phyloP scores from a whole-genome alignment of 1,140 invertebrate species.

The Heliconius nattereri region DNA sequence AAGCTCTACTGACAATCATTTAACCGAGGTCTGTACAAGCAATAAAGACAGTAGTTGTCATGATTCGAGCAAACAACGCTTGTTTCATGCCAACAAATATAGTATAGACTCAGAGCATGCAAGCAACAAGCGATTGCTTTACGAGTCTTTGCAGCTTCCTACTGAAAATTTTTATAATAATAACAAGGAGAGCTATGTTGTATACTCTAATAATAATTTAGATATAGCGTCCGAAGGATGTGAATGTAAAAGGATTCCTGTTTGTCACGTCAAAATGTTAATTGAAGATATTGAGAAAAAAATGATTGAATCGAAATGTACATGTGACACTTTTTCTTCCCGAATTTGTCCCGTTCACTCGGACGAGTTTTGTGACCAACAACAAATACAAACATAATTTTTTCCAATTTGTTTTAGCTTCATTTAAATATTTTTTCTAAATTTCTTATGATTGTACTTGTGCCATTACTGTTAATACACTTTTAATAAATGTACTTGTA shows the following conservation, averaged over 20 bases:
- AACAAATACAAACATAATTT: not conserved
- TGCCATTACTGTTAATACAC: no score
- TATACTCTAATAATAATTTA: conserved; percentile 18
- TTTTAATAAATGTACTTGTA: not conserved
- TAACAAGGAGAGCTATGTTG: conserved; percentile 36
- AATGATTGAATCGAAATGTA: conserved; percentile 59
- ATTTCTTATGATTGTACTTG: no score
- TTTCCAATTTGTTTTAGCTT: no score
- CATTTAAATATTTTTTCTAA: no score
- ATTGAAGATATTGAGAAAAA: conserved; percentile 69
- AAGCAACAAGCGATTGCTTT: conserved; percentile 41
- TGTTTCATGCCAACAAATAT: conserved; percentile 30
- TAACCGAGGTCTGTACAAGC: not conserved
- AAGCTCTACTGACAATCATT: not conserved
- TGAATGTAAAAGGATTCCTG: conserved; percentile 64
- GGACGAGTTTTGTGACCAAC: conserved; percentile 17
- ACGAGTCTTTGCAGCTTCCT: conserved; percentile 51
- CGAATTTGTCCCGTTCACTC: conserved; percentile 67
- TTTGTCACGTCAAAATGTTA: conserved; percentile 75
- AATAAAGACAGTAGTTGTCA: conserved; percentile 21
- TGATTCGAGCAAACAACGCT: not conserved
- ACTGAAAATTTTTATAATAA: conserved; percentile 25
- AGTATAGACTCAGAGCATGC: conserved; percentile 24
- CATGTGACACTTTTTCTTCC: conserved; percentile 60
- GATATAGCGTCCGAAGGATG: conserved; percentile 42